These are phyloP conservation scores for Tringa solitaria DNA, from an alignment of 2,113 vertebrate species.

Conservation along the genomic window DNA sequence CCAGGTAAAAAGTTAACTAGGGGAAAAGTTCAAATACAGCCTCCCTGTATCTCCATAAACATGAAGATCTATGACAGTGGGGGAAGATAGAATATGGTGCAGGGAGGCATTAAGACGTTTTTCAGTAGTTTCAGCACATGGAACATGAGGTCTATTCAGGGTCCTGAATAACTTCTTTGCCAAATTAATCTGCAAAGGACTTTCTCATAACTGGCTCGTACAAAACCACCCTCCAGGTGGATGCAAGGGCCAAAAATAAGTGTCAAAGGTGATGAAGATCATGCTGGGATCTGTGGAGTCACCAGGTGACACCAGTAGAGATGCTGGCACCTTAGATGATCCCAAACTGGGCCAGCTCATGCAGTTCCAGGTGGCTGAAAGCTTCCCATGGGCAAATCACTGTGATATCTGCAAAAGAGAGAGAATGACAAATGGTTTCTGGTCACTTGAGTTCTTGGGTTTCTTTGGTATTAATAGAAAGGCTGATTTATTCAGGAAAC, in stretches of 20 bases:
- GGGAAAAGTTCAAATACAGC: neutral
- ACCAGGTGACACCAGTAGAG: neutral
- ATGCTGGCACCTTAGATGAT: slow-evolving; percentile 73
- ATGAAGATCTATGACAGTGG: neutral
- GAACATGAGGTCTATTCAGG: slow-evolving; percentile 2
- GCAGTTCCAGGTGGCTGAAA: slow-evolving; percentile 81
- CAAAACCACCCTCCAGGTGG: slow-evolving; percentile 1
- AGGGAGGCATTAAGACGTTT: slow-evolving; percentile 22
- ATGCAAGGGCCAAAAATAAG: slow-evolving; percentile 27
- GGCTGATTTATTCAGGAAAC: neutral
- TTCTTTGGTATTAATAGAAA: neutral
- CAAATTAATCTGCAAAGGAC: slow-evolving; percentile 53
- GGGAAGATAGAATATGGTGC: neutral
- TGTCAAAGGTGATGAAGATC: slow-evolving; percentile 19
- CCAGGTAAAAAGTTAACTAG: neutral
- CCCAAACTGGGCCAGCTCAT: slow-evolving; percentile 80
- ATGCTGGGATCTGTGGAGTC: neutral
- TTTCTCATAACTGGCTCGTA: slow-evolving; percentile 22
- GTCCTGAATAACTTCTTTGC: slow-evolving; percentile 35
- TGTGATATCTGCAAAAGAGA: slow-evolving; percentile 75
- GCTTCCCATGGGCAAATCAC: slow-evolving; percentile 86
- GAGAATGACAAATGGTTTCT: neutral
- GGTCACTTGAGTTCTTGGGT: neutral
- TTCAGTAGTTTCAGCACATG: slow-evolving; percentile 18
- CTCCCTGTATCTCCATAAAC: neutral